Evolutionary conservation across 1,140 invertebrate genomes (phyloP).

Genomic region (Lucilia sericata): DNA sequence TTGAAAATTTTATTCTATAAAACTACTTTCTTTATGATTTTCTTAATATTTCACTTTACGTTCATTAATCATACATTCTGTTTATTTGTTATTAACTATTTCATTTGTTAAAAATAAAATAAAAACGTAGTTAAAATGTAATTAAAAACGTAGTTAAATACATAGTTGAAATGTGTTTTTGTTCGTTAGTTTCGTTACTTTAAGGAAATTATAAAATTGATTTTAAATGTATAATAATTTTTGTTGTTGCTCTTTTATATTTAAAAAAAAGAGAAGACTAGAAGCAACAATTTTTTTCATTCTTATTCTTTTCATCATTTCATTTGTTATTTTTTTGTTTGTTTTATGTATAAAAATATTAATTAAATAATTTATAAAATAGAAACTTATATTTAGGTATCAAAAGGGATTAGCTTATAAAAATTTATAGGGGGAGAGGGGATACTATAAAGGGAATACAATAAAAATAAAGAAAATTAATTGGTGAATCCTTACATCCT

Average conservation of each 20-base stretch:
- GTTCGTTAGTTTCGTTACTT: slow-evolving; percentile 5
- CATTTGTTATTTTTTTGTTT: background rate
- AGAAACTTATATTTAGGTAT: slow-evolving; percentile 18
- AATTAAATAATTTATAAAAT: slow-evolving; percentile 24
- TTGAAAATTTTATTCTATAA: slow-evolving; percentile 1
- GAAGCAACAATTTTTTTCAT: slow-evolving; percentile 62
- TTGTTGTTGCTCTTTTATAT: slow-evolving; percentile 60
- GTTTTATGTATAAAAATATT: slow-evolving; percentile 32
- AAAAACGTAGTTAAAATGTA: background rate
- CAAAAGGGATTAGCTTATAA: background rate
- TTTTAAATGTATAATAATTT: background rate
- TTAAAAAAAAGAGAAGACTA: slow-evolving; percentile 66
- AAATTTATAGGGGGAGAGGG: background rate
- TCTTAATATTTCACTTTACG: too few species aligned
- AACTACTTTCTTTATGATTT: background rate
- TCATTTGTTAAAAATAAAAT: slow-evolving; percentile 3
- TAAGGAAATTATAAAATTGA: slow-evolving; percentile 25
- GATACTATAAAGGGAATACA: background rate
- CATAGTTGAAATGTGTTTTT: slow-evolving; percentile 22
- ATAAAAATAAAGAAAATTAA: slow-evolving; percentile 9
- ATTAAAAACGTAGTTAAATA: slow-evolving; percentile 23
- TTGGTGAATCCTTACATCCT: background rate
- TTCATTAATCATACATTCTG: background rate
- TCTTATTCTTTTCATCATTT: background rate
- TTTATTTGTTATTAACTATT: slow-evolving; percentile 13